Percentiles rank a stretch among this genome's conserved stretches.
phyloP scores from a whole-genome alignment of 2,113 vertebrate species.

The Lepus timidus region DNA sequence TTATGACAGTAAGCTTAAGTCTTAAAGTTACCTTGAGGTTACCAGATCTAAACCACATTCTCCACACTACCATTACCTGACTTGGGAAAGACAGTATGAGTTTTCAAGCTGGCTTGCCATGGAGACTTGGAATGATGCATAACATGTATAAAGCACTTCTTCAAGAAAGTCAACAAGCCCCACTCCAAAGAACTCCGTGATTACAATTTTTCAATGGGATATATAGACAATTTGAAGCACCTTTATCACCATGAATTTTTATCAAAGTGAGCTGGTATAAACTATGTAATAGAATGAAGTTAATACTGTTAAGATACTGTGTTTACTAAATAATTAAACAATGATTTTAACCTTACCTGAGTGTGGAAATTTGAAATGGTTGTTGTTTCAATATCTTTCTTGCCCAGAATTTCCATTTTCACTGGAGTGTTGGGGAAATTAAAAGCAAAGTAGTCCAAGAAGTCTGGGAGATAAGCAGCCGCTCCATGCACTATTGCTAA shows the following conservation, averaged over 20 bases:
- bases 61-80: constrained; percentile 37
- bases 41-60: constrained; percentile 30
- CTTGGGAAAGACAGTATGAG: constrained; percentile 16
- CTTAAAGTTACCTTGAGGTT: constrained; percentile 10
- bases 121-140: constrained; percentile 22
- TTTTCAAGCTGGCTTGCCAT: constrained; percentile 65
- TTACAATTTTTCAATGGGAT: constrained; percentile 49
- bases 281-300: constrained; percentile 45
- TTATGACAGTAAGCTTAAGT: constrained; percentile 24
- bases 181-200: constrained; percentile 43
- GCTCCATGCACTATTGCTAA: constrained; percentile 97
- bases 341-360: constrained; percentile 91
- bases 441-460: constrained; percentile 99
- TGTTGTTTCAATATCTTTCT: constrained; percentile 99
- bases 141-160: constrained; percentile 37
- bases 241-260: constrained; percentile 46
- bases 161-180: constrained; percentile 45
- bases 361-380: constrained; percentile 98
- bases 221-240: constrained; percentile 17
- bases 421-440: constrained; percentile 99
- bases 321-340: constrained; percentile 67
- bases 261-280: constrained; percentile 23
- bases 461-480: constrained; percentile 97
- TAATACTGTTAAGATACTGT: constrained; percentile 32
- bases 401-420: constrained; percentile 99